Evolutionary conservation across 2,888 invertebrate species (phyloP), one percentile per base, ranked within the genome.

Genomic region (Sphaerophoria taeniata): DNA sequence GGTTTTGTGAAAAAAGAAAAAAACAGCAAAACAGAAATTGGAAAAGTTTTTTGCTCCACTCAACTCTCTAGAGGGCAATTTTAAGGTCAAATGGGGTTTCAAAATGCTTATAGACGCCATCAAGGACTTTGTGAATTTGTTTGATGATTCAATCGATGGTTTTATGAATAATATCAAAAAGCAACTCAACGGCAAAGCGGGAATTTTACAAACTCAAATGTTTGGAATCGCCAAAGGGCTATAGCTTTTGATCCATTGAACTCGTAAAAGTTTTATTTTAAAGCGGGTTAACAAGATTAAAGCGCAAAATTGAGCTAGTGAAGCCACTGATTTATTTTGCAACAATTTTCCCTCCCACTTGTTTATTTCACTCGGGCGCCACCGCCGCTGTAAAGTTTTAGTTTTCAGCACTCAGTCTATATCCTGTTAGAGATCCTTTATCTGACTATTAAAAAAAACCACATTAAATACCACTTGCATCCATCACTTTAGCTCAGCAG

Each of bases 21-120:
- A 70, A 77, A 74, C 69, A 73, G 75, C 75, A 34, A 71, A 55
- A 76, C 53, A 71, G 51, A 84, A 76, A 80, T 84, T 80, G 84
- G 61, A 84, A 84, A 84, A 84, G 80, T 84, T 65, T 34, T 36
- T 43, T 43, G 39, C 39, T 39, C 14, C 14, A 16, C 14, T 39
- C 58, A 61, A 67, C 65, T 53, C 65, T 67, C 49, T 67, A 60
- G 53, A 75, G 71, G 12, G 12, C 53, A 65, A 58, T 71, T 67
- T 72, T 47, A 71, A 67, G 72, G 43, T 11, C 84, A 67, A 72
- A 80, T 67, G 71, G 31, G 67, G 67, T 45, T 47, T 60, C 63
- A 67, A 39, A 24, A 53, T 51, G 63, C 56, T 56, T 43, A 39
- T 39, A 72, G 74, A 47, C 33, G 33, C 31, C 61, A n/a, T 49